Evolutionary conservation across 1,140 invertebrate genomes (phyloP).

Genomic region (Hetaerina americana): DNA sequence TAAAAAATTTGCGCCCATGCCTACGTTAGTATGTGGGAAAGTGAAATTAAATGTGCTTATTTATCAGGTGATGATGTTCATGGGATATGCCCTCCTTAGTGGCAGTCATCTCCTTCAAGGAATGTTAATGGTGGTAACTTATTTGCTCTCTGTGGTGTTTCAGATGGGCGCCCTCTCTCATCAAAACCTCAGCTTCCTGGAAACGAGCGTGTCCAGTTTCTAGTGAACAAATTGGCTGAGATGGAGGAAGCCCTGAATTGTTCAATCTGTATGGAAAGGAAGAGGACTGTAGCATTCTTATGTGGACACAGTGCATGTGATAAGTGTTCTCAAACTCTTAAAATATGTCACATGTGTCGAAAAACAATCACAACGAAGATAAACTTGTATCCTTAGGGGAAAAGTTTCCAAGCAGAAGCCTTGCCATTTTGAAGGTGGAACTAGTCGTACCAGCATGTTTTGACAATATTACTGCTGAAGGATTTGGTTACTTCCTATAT

Average conservation of each 20-base stretch:
- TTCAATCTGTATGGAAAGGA: conserved; percentile 65
- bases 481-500: no score
- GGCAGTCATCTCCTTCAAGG: no score
- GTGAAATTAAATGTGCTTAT: no score
- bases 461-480: not conserved
- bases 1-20: no score
- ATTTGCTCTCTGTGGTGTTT: conserved; percentile 17
- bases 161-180: conserved; percentile 34
- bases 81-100: no score
- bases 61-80: no score
- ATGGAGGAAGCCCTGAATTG: conserved; percentile 73
- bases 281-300: conserved; percentile 69
- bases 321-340: conserved; percentile 64
- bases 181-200: conserved; percentile 40
- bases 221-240: conserved; percentile 75
- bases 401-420: not conserved
- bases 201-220: conserved; percentile 52
- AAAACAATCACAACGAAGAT: conserved; percentile 81
- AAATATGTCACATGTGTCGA: conserved; percentile 85
- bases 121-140: no score
- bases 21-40: no score
- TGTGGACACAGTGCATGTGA: conserved; percentile 82
- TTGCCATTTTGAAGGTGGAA: not conserved
- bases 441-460: not conserved
- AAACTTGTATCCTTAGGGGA: conserved; percentile 48